Base-by-base conservation (phyloP, 2,888 invertebrate genomes). In the Cataglyphis cursor region DNA sequence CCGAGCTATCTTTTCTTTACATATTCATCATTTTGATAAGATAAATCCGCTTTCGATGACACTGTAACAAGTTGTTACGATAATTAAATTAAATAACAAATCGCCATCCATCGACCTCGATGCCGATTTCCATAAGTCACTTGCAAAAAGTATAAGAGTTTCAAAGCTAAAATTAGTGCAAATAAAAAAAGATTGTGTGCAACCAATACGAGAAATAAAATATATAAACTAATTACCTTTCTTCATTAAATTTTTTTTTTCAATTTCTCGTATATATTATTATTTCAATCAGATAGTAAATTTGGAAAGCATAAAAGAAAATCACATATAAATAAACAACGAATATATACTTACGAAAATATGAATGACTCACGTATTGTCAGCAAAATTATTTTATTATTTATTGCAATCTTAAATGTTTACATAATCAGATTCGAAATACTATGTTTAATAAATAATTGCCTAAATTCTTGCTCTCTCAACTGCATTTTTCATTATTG, bases 401-500 rank as follows among this genome's bases (percentile, higher is more conserved):
- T 70, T 31, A 70, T 70, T 12, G 1, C 31, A 35, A 21, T 70
- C 21, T 70, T 70, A 9, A 54, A 72, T 57, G 57, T 72, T 72
- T 72, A 72, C 24, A 72, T 38, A 72, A 57, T 72, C 70, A 5
- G 38, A 4, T 38, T 12, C 38, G 3, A 18, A 72, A 72, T 57
- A 24, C 10, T 8, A 38, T 38, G 18, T 72, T 10, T 54, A 38
- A 57, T 57, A 18, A 38, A 72, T 57, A 21, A 57, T 6, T 72
- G 35, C 6, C 10, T 0, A 72, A 54, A 6, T 72, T 12, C 6
- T 72, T 72, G 21, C 5, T 15, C 4, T 70, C 21, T 35, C 24
- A 57, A 57, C 5, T 21, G 21, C 15, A 28, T 54, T 70, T 54
- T 21, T n/a, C 12, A 51, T 70, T 72, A 57, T 3, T 57, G 8